Conservation (phyloP, 2,888 invertebrate genomes). For the Lacanobia wlatinum region DNA sequence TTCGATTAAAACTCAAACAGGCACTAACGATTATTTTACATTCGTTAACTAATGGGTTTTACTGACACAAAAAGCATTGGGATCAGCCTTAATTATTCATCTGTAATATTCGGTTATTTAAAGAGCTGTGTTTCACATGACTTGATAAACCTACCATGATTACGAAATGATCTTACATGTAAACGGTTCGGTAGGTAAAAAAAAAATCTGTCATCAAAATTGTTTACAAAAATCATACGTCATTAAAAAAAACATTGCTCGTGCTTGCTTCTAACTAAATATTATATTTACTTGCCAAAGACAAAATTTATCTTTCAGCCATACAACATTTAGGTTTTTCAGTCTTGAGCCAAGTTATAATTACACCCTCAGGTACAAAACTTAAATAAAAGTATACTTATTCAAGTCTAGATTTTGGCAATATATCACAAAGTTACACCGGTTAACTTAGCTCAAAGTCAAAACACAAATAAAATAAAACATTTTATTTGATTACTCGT, state of each 20-base stretch:
- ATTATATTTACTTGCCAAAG: neutral
- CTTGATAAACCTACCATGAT: neutral
- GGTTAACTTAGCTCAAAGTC: slow-evolving; percentile 26
- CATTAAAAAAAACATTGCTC: neutral
- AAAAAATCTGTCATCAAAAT: no score
- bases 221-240: neutral
- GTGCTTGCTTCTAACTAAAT: no score
- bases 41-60: neutral
- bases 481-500: slow-evolving; percentile 47
- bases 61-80: neutral
- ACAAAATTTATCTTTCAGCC: neutral
- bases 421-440: slow-evolving; percentile 30
- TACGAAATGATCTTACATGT: neutral
- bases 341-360: slow-evolving; percentile 24
- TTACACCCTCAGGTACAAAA: slow-evolving; percentile 16
- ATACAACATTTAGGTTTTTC: slow-evolving; percentile 10
- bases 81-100: no score
- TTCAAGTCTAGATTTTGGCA: slow-evolving; percentile 10
- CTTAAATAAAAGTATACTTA: slow-evolving; percentile 21
- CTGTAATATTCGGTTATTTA: neutral
- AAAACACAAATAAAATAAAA: slow-evolving; percentile 53
- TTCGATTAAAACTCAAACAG: no score
- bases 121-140: neutral
- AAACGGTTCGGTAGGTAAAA: neutral
- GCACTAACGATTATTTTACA: neutral